A percentile compares a stretch with the other conserved stretches of the same genome.
Evolutionary conservation across 2,113 vertebrate genomes (phyloP).

Genomic region (Tragelaphus imberbis): DNA sequence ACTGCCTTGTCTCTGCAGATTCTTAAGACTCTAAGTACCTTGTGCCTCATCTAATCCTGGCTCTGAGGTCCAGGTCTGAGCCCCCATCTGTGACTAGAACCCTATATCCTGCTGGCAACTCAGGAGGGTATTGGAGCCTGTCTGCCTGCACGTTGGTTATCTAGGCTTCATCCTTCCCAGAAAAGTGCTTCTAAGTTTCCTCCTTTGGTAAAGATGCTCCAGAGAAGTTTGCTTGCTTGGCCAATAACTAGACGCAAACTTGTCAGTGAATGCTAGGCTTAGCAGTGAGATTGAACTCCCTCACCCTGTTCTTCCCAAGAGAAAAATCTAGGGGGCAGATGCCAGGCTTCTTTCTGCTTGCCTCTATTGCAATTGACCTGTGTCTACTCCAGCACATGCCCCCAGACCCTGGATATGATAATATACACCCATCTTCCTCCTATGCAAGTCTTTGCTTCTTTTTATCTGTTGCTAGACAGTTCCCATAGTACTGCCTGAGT

Average conservation of each 20-base stretch:
- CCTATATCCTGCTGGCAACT: not conserved
- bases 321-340: not conserved
- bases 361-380: not conserved
- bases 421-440: not conserved
- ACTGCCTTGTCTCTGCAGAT: accelerated
- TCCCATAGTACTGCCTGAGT: not conserved
- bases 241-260: not conserved
- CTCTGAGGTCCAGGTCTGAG: not conserved
- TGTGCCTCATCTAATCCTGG: no score
- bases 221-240: not conserved
- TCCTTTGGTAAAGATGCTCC: not conserved
- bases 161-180: not conserved
- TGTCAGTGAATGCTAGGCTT: not conserved
- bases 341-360: not conserved
- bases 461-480: no score
- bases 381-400: no score
- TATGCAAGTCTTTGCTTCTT: not conserved
- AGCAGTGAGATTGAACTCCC: not conserved
- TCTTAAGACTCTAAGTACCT: not conserved
- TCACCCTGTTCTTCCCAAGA: not conserved
- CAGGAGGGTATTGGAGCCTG: not conserved
- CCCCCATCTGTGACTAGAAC: not conserved
- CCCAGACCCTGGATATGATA: accelerated
- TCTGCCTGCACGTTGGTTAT: not conserved
- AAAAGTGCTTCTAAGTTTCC: not conserved